These are phyloP conservation scores for Hylaeus volcanicus DNA, from an alignment of 1,140 invertebrate genomes.

Conservation along the genomic window DNA sequence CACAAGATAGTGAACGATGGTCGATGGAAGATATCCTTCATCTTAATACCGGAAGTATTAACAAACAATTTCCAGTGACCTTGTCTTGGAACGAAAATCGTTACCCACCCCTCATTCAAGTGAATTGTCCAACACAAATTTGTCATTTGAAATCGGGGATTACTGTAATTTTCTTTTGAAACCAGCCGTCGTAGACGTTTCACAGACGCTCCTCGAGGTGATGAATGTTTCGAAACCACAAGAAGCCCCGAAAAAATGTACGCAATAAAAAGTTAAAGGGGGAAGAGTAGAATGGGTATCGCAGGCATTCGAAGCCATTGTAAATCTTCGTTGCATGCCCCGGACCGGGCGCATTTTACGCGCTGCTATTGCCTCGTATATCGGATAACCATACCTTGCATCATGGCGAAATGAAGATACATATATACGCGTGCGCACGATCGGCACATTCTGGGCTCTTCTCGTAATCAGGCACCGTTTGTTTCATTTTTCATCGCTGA, in stretches of 20 bases:
- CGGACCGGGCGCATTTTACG: conserved; percentile 17
- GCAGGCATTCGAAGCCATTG: conserved; percentile 26
- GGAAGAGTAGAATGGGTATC: background rate
- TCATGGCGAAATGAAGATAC: conserved; percentile 68
- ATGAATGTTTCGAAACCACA: conserved; percentile 1
- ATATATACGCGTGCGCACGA: conserved; percentile 12
- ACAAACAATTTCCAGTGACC: too few relatives aligned
- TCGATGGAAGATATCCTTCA: too few relatives aligned
- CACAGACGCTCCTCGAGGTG: background rate
- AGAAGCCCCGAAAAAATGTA: conserved; percentile 6
- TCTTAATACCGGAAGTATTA: too few relatives aligned
- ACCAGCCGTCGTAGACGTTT: background rate
- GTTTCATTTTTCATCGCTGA: conserved; percentile 26
- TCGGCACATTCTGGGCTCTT: conserved; percentile 45
- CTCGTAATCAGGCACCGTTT: conserved; percentile 54
- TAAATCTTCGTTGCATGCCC: conserved; percentile 43
- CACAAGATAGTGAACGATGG: too few relatives aligned
- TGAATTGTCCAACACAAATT: background rate
- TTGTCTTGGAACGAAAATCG: too few relatives aligned
- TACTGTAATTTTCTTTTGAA: too few relatives aligned
- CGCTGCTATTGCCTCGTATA: conserved; percentile 51
- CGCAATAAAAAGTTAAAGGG: background rate
- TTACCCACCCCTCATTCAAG: too few relatives aligned
- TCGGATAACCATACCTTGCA: conserved; percentile 62
- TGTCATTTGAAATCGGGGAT: background rate